Evolutionary conservation across 2,113 vertebrate genomes (phyloP), one percentile per base, ranked within the genome.

Genomic region (Dasyurus viverrinus): DNA sequence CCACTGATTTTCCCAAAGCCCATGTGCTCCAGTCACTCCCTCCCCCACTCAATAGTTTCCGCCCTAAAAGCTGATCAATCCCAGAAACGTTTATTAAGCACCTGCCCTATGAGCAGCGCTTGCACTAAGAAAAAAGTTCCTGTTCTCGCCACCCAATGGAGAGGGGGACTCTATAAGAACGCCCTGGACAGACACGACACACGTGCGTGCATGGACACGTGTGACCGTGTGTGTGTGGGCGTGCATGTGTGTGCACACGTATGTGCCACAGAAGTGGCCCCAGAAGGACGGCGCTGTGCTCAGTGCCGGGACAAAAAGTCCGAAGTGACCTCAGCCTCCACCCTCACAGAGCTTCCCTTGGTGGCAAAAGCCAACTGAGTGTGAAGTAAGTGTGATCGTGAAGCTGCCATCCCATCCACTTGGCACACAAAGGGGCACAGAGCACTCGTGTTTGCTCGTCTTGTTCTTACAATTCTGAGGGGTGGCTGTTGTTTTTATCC

Each of bases 151-250:
- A 16, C 36, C 57, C 19, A 36, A 16, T 68, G 27, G 55, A 9
- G 26, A 30, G 6, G 91, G n/a, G n/a, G 2, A 68, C n/a, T 89
- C 42, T 2, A 53, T 55, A 89, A 97, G 94, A 93, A 53, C 53
- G 90, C 10, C 9, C 16, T 5, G 57, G 57, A 5, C 30, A 68
- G 14, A 36, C 4, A 36, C 0, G 30, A 36, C 1, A 0, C 27
- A 25, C 19, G 24, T 8, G 5, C 9, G 50, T 52, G 50, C 11
- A 6, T 11, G 50, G 50, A 52, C 50, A 52, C 9, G 50, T 10
- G 9, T 52, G 50, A 52, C 50, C 50, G 50, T 24, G 23, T 0
- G 23, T 0, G 7, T 24, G 54, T 24, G 54, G 24, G 1, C 1
- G 54, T 54, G 54, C 24, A 1, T 54, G 24, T 27, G 22, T 57